Evolutionary conservation across 2,888 invertebrate species (phyloP).

Genomic region (Harpalus rufipes): DNA sequence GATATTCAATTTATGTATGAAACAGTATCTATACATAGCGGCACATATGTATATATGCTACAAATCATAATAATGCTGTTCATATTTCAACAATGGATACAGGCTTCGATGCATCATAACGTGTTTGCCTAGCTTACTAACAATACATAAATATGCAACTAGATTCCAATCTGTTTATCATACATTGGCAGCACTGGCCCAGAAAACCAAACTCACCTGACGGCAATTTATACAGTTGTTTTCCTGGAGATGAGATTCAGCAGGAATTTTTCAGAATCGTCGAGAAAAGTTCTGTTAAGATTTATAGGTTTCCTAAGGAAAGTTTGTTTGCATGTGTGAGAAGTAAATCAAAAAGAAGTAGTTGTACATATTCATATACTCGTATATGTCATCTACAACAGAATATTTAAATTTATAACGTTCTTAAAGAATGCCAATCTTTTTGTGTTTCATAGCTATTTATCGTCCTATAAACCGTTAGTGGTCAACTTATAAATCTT

Average conservation of each 20-base stretch:
- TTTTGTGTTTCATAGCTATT: no score
- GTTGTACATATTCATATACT: no score
- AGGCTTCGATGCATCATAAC: constrained; percentile 1
- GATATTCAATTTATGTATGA: background rate
- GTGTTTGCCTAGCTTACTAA: constrained; percentile 7
- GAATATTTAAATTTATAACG: no score
- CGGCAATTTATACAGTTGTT: constrained; percentile 13
- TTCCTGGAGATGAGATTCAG: background rate
- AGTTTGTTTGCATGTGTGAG: background rate
- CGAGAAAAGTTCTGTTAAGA: background rate
- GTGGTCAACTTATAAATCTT: no score
- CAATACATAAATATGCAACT: constrained; percentile 35
- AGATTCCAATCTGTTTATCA: constrained; percentile 31
- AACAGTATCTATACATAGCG: background rate
- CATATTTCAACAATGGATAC: constrained; percentile 27
- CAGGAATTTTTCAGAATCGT: constrained; percentile 14
- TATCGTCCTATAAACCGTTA: no score
- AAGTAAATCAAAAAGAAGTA: no score
- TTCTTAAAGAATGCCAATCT: no score
- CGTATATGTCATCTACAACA: no score
- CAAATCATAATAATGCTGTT: constrained; percentile 10
- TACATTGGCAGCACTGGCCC: constrained; percentile 15
- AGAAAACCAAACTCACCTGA: constrained; percentile 1
- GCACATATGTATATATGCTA: background rate
- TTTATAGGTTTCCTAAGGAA: background rate